Evolutionary conservation across 2,797 vertebrate genomes (phyloP), one percentile per base, ranked within the genome.

Genomic region (Pseudomugil tenellus): DNA sequence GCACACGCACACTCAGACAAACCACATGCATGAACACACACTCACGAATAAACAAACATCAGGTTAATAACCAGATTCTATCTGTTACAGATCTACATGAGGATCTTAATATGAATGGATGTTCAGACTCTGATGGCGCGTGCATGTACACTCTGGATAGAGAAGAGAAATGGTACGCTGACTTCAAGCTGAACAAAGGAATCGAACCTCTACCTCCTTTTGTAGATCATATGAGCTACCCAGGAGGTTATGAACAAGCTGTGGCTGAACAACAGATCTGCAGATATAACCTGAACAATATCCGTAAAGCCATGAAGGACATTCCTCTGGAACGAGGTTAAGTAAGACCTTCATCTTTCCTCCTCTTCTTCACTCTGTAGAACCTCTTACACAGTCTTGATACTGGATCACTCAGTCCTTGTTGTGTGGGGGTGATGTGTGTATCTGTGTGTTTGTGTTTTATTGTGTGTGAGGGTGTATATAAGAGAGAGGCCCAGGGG

Each of bases 121-220:
- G 88, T 31, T 85, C 88, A 51, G 70, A 59, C 1, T n/a, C 63
- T 67, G 79, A 31, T 60, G 72, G 51, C 72, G 86, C 80, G 61
- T 0, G 0, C 0, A 19, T 74, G 63, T 43, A 25, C 1, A 0
- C 3, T 26, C 63, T 90, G 81, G 83, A 88, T 16, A n/a, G 66
- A n/a, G 86, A 90, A 39, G 84, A 54, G 66, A 0, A 5, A 0
- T 80, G 58, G 61, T 70, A 19, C 48, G 86, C 82, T 28, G 85
- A 91, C 80, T 90, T 85, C 37, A 13, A 3, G 4, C 35, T 46
- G 1, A 0, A 13, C 0, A 13, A 0, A 26, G 76, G 17, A 41
- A 72, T 86, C 0, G 0, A 43, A 0, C 0, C 79, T 52, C 52
- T 12, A 48, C 87, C 88, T 14, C 0, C 0, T 48, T 91, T 91